Evolutionary conservation across 2,888 invertebrate genomes (phyloP), one percentile per base, ranked within the genome.

Genomic region (Drosophila monieri): DNA sequence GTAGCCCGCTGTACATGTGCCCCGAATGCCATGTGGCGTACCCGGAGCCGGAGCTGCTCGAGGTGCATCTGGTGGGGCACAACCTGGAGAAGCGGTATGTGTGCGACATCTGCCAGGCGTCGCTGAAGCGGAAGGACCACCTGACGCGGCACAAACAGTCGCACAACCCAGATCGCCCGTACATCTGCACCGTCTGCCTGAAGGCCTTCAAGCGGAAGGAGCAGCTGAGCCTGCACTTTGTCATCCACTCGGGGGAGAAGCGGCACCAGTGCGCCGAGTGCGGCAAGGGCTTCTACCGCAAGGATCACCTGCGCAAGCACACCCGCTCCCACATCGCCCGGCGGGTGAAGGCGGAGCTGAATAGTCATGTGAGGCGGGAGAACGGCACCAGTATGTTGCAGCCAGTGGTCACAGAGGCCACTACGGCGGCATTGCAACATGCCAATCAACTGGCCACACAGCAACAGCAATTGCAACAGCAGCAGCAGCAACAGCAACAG

Each of bases 11-110:
- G 8, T 97, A 95, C 86, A 96, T 97, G 90, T 97, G 97, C 88
- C 96, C 97, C 0, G 96, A 97, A 88, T 97, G 97, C 88, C 96
- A 97, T 90, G 96, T 97, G 94, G 96, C 96, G 25, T 96, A 97
- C 89, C 96, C 97, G 0, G 97, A 97, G 88, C 95, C 96, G 49
- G 96, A 95, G 70, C 92, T 97, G 21, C 91, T 97, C 25, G 97
- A 97, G 83, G 96, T 97, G 74, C 97, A 97, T 91, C 92, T 97
- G 14, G 93, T 96, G 8, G 96, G 96, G 0, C 97, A 97, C 89
- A 97, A 96, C 43, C 93, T 97, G 90, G 97, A 97, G 86, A 93
- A 97, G 75, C 88, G 95, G 79, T 97, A 96, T 81, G 96, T 97
- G 66, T 97, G 97, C 91, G 97, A 97, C 91, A 97, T 97, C 54